These are phyloP conservation scores for Centroberyx gerrardi DNA, from an alignment of 2,797 vertebrate species.

Conservation along the genomic window DNA sequence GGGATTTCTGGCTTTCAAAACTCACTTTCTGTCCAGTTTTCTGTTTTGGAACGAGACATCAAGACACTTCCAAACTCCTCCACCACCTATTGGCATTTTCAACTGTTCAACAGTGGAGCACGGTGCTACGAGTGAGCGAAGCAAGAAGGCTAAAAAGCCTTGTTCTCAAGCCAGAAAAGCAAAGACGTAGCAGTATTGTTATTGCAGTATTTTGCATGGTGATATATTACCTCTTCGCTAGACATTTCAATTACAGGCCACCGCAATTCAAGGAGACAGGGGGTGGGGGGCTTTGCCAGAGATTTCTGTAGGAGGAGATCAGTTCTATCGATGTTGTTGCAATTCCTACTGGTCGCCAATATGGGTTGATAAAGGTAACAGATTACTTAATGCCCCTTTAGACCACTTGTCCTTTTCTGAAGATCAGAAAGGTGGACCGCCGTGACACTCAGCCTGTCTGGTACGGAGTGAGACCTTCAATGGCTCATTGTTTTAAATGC, in stretches of 20 bases:
- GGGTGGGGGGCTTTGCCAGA: neutral
- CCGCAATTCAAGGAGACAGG: too few species aligned
- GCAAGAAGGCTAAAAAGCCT: neutral
- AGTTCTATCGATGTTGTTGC: neutral
- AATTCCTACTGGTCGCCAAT: neutral
- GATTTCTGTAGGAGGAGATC: neutral
- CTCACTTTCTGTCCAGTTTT: too few species aligned
- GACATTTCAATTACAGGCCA: neutral
- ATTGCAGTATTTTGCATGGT: too few species aligned
- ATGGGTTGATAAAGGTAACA: conserved; percentile 9
- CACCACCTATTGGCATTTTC: too few species aligned
- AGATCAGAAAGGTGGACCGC: conserved; percentile 13
- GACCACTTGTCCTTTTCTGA: conserved; percentile 7
- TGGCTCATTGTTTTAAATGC: conserved; percentile 29
- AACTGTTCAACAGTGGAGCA: too few species aligned
- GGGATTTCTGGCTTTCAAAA: too few species aligned
- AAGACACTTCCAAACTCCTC: too few species aligned
- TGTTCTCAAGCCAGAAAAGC: neutral
- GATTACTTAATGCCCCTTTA: conserved; percentile 11
- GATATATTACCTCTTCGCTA: too few species aligned
- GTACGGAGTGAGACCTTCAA: conserved; percentile 1
- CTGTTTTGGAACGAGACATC: too few species aligned
- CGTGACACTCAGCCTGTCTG: neutral
- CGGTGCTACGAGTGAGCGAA: too few species aligned
- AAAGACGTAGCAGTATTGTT: too few species aligned